phyloP scores from a whole-genome alignment of 2,113 vertebrate species.

The Cheilinus undulatus region DNA sequence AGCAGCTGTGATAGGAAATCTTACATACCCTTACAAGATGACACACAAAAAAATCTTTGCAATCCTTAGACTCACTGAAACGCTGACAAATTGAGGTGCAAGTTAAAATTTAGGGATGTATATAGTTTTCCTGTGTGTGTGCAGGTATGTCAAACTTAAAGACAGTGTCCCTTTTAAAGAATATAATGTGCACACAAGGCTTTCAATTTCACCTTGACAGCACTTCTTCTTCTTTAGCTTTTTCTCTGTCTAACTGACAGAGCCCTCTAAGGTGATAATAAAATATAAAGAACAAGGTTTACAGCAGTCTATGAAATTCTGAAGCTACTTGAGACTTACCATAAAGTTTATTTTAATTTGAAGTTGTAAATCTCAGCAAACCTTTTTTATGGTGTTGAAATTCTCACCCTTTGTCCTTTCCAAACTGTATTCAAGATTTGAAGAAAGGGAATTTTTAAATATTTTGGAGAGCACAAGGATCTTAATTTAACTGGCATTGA shows the following conservation, averaged over 20 bases:
- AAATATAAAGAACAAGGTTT: too few relatives aligned
- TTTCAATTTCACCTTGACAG: conserved; percentile 8
- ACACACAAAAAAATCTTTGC: background rate
- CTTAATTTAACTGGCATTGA: conserved; percentile 18
- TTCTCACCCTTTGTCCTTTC: background rate
- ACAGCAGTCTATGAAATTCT: too few relatives aligned
- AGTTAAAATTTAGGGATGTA: background rate
- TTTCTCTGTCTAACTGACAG: too few relatives aligned
- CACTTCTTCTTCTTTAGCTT: background rate
- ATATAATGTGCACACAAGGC: background rate
- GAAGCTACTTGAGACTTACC: too few relatives aligned
- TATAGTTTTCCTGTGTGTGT: background rate
- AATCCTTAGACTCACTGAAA: background rate
- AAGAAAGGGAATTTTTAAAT: background rate
- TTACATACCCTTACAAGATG: background rate
- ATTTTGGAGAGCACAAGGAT: conserved; percentile 4
- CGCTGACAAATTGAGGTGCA: background rate
- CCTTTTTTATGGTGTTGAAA: background rate
- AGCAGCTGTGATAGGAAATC: background rate
- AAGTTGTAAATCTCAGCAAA: background rate
- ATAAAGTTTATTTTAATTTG: too few relatives aligned
- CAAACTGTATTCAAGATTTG: background rate
- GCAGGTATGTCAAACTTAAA: too few relatives aligned
- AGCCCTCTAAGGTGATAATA: too few relatives aligned
- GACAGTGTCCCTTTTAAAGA: conserved; percentile 4